phyloP scores from a whole-genome alignment of 2,888 invertebrate species.

The Rhagonycha lutea region DNA sequence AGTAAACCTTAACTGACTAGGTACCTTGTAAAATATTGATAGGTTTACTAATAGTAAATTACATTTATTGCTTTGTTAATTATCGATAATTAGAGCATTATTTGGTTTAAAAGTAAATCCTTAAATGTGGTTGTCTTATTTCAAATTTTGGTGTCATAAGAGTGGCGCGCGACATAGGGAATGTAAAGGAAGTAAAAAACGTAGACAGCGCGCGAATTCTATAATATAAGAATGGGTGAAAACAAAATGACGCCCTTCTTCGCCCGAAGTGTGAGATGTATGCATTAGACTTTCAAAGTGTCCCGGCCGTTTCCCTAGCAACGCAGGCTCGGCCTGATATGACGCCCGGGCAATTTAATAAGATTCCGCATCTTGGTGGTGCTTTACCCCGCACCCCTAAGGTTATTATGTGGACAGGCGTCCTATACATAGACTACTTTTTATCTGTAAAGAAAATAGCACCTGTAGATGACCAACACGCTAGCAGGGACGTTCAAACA shows the following conservation, averaged over 20 bases:
- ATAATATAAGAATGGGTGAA: constrained; percentile 54
- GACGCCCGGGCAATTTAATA: constrained; percentile 66
- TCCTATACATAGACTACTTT: constrained; percentile 54
- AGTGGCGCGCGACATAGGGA: constrained; percentile 41
- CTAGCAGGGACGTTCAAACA: constrained; percentile 48
- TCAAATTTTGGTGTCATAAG: constrained; percentile 5
- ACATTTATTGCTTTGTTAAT: neutral
- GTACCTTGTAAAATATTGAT: neutral
- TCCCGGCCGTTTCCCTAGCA: constrained; percentile 71
- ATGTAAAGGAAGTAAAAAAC: constrained; percentile 40
- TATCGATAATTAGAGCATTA: neutral
- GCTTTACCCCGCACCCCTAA: constrained; percentile 37
- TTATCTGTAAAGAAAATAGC: constrained; percentile 27
- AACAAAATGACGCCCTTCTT: constrained; percentile 52
- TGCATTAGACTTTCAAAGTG: constrained; percentile 59
- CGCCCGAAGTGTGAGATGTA: constrained; percentile 56
- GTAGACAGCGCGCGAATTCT: constrained; percentile 38
- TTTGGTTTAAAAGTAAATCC: neutral
- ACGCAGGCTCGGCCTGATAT: constrained; percentile 67
- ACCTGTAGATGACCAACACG: constrained; percentile 36
- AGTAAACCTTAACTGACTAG: neutral
- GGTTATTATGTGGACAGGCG: constrained; percentile 44
- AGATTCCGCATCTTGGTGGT: constrained; percentile 57
- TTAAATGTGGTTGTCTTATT: neutral
- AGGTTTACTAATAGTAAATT: neutral